Conservation (phyloP, 2,113 vertebrate species). For the Mustela lutreola region DNA sequence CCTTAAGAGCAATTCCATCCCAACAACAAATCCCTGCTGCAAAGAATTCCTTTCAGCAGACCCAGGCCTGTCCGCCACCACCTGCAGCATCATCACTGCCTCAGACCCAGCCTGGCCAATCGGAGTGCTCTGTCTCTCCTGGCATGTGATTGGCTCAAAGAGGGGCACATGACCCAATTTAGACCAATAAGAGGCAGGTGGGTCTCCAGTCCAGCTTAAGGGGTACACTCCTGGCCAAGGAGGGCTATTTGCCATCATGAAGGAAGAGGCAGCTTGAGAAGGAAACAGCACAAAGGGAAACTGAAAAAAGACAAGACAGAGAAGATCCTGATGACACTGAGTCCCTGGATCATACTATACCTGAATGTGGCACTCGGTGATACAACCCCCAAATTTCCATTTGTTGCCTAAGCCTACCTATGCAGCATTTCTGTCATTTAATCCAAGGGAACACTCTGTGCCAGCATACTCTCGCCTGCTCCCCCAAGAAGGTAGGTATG, state of each 20-base stretch:
- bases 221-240: accelerated
- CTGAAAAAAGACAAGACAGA: background rate
- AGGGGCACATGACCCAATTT: background rate
- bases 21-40: accelerated
- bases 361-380: background rate
- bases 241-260: background rate
- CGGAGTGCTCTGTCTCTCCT: accelerated
- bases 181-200: background rate
- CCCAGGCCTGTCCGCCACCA: background rate
- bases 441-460: background rate
- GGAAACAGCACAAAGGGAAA: background rate
- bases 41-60: background rate
- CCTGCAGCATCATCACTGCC: too few species aligned
- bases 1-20: background rate
- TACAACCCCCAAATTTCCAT: accelerated
- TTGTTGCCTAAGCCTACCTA: background rate
- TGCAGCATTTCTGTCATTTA: background rate
- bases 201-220: accelerated
- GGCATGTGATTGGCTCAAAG: background rate
- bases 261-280: background rate
- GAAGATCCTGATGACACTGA: background rate
- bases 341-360: background rate
- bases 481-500: background rate
- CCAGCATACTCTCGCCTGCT: background rate
- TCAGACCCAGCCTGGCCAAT: background rate